Base-by-base conservation (phyloP, 2,888 invertebrate species). In the Nipponacmea schrenckii region DNA sequence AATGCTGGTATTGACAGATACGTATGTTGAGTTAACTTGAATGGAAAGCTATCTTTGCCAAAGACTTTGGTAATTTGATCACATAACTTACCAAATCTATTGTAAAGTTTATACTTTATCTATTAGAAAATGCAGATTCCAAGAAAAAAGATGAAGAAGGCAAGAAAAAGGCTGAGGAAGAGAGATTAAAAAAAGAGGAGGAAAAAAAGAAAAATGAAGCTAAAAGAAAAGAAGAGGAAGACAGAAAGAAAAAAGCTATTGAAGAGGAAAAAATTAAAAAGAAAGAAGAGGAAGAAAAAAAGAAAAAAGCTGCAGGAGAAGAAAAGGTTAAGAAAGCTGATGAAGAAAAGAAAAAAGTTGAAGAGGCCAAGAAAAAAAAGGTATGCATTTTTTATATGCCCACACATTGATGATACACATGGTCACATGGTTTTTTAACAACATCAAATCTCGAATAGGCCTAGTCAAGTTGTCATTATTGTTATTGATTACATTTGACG, bases 251-350 rank as follows among this genome's bases (percentile, higher is more conserved):
- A 31, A 31, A 31, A 31, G 31, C 31, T 31, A 31, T 31, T 31
- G 50, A 79, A 74, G 71, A 65, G 62, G 17, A 63, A 68, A 50
- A 56, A 64, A 48, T 64, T 64, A 71, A 79, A 72, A 68, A 64
- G 48, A 73, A 71, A 62, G 68, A 85, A 92, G 96, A 84, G 95
- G 96, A 79, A 85, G 88, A 78, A 69, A 67, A 72, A 39, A 70
- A 79, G 70, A 69, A 77, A 63, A 76, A 77, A 67, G 72, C 73
- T 65, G 48, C 72, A 27, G 72, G 74, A 71, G 71, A 72, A 20
- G 69, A 75, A 46, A 64, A 68, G 48, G n/a, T 17, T 15, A 48
- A 69, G 68, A 72, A 63, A 45, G 48, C 27, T 10, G 71, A 71
- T 50, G 69, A 71, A 39, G 67, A 72, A 62, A 65, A 69, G 26